Conservation (phyloP, 1,140 invertebrate genomes). For the Thaumetopoea pityocampa region DNA sequence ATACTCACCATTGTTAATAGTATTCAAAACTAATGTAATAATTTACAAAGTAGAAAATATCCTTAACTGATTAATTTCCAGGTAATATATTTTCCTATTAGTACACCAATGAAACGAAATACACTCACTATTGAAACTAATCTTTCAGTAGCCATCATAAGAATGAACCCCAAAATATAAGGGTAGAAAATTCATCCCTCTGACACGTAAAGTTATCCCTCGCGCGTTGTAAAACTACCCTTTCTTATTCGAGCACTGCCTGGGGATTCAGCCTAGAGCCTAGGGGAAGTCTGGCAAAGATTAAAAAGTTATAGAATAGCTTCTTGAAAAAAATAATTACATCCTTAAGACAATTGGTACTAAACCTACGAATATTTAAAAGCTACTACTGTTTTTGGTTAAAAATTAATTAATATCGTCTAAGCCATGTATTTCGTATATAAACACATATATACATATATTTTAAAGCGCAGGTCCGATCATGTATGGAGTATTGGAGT, state of each 20-base stretch:
- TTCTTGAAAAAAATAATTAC: too few species aligned
- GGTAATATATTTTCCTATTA: constrained; percentile 14
- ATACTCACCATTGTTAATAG: too few species aligned
- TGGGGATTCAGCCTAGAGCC: constrained; percentile 36
- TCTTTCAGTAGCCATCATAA: constrained; percentile 39
- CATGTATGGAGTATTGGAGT: too few species aligned
- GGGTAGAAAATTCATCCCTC: constrained; percentile 37
- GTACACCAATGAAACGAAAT: constrained; percentile 12
- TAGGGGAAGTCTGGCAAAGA: constrained; percentile 42
- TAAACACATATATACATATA: too few species aligned
- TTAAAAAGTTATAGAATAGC: constrained; percentile 1
- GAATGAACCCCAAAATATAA: constrained; percentile 36
- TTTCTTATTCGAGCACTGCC: constrained; percentile 45
- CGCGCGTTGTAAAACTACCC: constrained; percentile 60
- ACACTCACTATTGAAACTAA: constrained; percentile 15
- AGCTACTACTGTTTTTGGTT: too few species aligned
- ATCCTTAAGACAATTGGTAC: too few species aligned
- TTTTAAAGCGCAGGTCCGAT: too few species aligned
- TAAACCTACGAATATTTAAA: too few species aligned
- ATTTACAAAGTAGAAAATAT: too few species aligned
- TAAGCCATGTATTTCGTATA: too few species aligned
- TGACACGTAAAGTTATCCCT: constrained; percentile 59
- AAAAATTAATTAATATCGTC: too few species aligned
- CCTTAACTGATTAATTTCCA: neutral
- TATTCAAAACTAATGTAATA: too few species aligned